These are phyloP conservation scores for Pollimyrus isidori DNA, from an alignment of 2,113 vertebrate species.

Conservation along the genomic window DNA sequence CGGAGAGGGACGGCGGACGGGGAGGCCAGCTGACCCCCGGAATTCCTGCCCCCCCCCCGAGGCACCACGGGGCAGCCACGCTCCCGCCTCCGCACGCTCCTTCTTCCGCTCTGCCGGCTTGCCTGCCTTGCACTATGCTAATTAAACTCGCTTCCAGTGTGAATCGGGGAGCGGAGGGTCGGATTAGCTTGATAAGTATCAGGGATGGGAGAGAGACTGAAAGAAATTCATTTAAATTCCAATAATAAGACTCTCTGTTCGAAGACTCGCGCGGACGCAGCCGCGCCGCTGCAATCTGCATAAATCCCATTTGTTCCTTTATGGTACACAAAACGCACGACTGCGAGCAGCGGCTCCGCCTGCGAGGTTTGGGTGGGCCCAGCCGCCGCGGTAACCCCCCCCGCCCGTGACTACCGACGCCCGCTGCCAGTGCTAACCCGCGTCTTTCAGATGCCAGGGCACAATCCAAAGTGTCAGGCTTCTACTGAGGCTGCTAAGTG, in stretches of 20 bases:
- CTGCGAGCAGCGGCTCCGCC: slow-evolving; percentile 26
- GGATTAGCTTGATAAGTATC: slow-evolving; percentile 41
- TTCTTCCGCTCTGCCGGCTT: slow-evolving; percentile 8
- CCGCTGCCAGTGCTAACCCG: not conserved
- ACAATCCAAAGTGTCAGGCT: not conserved
- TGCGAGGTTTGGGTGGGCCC: slow-evolving; percentile 13
- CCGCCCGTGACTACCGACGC: not conserved
- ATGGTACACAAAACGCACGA: slow-evolving; percentile 30
- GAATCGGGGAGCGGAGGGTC: slow-evolving; percentile 29
- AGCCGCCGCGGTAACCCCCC: not conserved
- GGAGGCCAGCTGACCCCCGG: not conserved
- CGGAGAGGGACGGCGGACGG: slow-evolving; percentile 21
- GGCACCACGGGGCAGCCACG: not conserved
- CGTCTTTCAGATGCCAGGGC: not conserved
- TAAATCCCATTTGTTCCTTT: slow-evolving; percentile 42
- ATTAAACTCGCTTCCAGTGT: slow-evolving; percentile 34
- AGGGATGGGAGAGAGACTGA: slow-evolving; percentile 32
- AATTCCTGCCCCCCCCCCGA: not conserved
- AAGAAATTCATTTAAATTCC: slow-evolving; percentile 41
- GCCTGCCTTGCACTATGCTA: slow-evolving; percentile 31
- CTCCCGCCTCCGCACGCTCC: not conserved
- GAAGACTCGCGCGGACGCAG: slow-evolving; percentile 22
- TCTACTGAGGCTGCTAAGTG: not conserved
- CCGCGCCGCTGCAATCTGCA: slow-evolving; percentile 24
- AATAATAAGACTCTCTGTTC: slow-evolving; percentile 35